These are phyloP conservation scores for Ammodytes marinus DNA, from an alignment of 2,113 vertebrate species.

Conservation along the genomic window DNA sequence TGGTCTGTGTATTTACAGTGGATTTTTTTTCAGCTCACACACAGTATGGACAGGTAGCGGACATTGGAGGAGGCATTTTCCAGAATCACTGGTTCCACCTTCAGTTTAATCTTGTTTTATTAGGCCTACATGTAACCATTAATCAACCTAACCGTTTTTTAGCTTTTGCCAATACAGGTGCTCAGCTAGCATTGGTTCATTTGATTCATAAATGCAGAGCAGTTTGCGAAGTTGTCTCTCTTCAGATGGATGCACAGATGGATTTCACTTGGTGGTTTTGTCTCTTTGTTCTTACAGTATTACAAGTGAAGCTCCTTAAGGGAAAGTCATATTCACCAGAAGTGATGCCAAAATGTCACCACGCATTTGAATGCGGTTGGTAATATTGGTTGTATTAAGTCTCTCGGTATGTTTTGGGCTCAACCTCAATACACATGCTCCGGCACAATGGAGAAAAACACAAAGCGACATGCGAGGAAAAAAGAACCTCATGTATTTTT, in stretches of 20 bases:
- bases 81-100: too few relatives aligned
- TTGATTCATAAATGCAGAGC: too few relatives aligned
- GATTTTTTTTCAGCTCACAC: too few relatives aligned
- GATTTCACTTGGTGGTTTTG: neutral
- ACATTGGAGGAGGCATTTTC: too few relatives aligned
- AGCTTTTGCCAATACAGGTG: neutral
- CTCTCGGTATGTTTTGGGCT: neutral
- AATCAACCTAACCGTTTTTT: neutral
- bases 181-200: neutral
- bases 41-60: too few relatives aligned
- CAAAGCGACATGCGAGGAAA: slow-evolving; percentile 43
- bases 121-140: neutral
- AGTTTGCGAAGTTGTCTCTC: neutral
- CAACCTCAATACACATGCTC: neutral
- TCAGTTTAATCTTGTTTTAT: neutral
- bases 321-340: slow-evolving; percentile 18
- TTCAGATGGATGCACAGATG: neutral
- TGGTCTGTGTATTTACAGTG: too few relatives aligned
- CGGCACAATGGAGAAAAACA: slow-evolving; percentile 36
- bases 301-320: neutral
- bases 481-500: slow-evolving; percentile 40
- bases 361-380: slow-evolving; percentile 7
- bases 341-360: slow-evolving; percentile 15
- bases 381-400: neutral
- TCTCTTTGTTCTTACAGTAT: slow-evolving; percentile 2